Conservation (phyloP, 2,888 invertebrate species). For the Vandiemenella viatica region DNA sequence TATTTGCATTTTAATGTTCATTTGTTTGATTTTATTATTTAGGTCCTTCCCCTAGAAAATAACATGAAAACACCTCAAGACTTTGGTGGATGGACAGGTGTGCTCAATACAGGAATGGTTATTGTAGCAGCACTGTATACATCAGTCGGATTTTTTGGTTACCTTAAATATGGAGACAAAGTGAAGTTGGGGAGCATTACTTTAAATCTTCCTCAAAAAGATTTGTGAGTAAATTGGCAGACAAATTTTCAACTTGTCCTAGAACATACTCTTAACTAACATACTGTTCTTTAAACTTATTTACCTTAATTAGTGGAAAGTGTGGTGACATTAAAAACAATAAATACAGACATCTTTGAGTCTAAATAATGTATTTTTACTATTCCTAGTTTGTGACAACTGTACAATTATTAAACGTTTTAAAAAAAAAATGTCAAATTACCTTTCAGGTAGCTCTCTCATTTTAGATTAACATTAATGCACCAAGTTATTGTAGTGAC, state of each 20-base stretch:
- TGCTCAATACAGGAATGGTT: slow-evolving; percentile 77
- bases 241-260: too few species aligned
- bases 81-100: slow-evolving; percentile 72
- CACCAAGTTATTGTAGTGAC: too few species aligned
- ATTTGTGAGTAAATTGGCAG: slow-evolving; percentile 50
- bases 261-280: too few species aligned
- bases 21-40: slow-evolving; percentile 15
- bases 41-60: slow-evolving; percentile 81
- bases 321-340: not conserved
- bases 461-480: too few species aligned
- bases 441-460: too few species aligned
- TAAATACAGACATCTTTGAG: not conserved
- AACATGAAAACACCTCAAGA: slow-evolving; percentile 77
- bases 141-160: slow-evolving; percentile 81
- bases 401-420: too few species aligned
- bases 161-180: slow-evolving; percentile 70
- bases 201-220: slow-evolving; percentile 57
- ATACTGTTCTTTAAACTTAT: too few species aligned
- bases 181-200: slow-evolving; percentile 70
- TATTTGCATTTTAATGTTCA: not conserved
- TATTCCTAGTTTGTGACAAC: too few species aligned
- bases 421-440: too few species aligned
- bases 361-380: too few species aligned
- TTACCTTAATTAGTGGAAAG: too few species aligned
- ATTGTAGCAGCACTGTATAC: slow-evolving; percentile 70